Percentiles rank a stretch among this genome's conserved stretches.
Evolutionary conservation across 1,140 invertebrate species (phyloP).

Genomic region (Leptoteleia sp.): DNA sequence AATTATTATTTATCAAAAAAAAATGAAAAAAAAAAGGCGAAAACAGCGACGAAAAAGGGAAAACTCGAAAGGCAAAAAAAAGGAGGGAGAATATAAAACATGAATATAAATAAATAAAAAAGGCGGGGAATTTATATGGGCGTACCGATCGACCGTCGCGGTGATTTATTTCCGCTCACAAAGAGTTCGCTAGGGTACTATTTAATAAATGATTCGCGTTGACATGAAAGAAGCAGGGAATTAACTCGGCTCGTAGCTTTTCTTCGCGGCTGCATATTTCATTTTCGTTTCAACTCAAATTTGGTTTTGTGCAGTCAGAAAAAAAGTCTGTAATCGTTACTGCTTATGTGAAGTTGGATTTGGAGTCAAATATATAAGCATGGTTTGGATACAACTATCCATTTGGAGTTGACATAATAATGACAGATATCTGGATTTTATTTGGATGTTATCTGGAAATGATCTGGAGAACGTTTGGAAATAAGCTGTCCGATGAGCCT

Average conservation of each 20-base stretch:
- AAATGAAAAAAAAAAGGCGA: not conserved
- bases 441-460: no score
- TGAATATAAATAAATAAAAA: not conserved
- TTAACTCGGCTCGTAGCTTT: conserved; percentile 29
- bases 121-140: conserved; percentile 3
- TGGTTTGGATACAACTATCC: no score
- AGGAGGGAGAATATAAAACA: not conserved
- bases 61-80: no score
- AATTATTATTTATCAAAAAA: conserved; percentile 22
- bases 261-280: not conserved
- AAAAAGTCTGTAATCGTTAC: no score
- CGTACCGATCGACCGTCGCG: conserved; percentile 3
- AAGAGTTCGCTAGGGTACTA: conserved; percentile 22
- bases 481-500: no score
- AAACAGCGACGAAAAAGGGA: no score
- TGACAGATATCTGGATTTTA: no score
- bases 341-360: no score
- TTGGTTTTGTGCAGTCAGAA: no score
- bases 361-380: no score
- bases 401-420: no score
- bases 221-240: conserved; percentile 38
- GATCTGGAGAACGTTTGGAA: no score
- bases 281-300: conserved; percentile 1
- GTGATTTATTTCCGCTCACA: conserved; percentile 37
- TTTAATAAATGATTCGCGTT: conserved; percentile 36